These are phyloP conservation scores for Cassiopea andromeda DNA, from an alignment of 30 jellyfish, hydroid and myxozoan species.

Conservation along the genomic window DNA sequence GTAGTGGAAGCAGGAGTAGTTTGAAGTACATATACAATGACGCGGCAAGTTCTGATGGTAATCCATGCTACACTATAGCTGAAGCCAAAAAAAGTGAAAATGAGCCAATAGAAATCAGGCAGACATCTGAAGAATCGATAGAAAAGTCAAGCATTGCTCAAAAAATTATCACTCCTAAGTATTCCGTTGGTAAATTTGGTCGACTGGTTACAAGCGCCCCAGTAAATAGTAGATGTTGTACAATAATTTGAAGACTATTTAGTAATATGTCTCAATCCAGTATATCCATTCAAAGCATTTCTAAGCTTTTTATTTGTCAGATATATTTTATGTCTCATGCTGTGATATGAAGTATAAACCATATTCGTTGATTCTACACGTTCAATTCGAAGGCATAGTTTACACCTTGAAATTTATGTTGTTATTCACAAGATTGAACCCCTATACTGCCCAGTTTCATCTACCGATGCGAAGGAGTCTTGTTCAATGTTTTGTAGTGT, in stretches of 20 bases:
- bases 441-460: too few species aligned
- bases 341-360: too few species aligned
- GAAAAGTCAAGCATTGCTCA: neutral
- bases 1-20: conserved; percentile 72
- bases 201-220: conserved; percentile 39
- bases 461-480: too few species aligned
- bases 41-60: conserved; percentile 26
- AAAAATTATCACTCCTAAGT: neutral
- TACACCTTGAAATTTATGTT: too few species aligned
- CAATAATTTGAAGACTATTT: conserved; percentile 22
- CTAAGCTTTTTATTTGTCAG: neutral
- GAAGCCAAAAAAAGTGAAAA: conserved; percentile 25
- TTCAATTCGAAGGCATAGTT: too few species aligned
- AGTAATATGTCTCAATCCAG: neutral
- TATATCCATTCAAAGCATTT: neutral
- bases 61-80: conserved; percentile 56
- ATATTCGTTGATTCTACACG: too few species aligned
- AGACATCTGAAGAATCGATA: neutral
- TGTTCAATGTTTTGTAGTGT: too few species aligned
- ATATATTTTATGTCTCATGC: too few species aligned
- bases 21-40: conserved; percentile 68
- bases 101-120: neutral
- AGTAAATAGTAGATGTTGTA: conserved; percentile 56
- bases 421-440: too few species aligned
- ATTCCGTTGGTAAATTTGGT: conserved; percentile 49